Evolutionary conservation across 2,797 vertebrate genomes (phyloP).

Genomic region (Balearica regulorum): DNA sequence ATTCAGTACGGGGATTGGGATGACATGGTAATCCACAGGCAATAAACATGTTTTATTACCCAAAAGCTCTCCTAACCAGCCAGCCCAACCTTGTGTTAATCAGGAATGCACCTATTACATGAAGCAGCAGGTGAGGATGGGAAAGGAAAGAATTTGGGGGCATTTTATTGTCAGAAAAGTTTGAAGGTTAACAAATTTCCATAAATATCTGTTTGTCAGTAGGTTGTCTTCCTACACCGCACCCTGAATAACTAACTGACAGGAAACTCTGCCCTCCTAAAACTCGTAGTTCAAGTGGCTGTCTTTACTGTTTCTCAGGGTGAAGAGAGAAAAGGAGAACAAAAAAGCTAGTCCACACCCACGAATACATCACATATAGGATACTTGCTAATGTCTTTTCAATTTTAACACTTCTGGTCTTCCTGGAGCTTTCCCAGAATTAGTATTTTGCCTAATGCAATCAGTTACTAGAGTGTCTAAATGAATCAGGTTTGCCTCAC

Average conservation of each 20-base stretch:
- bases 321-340: background rate
- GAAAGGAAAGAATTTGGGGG: background rate
- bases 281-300: background rate
- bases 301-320: background rate
- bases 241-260: background rate
- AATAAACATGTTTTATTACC: background rate
- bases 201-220: background rate
- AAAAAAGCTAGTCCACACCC: background rate
- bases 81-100: background rate
- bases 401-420: background rate
- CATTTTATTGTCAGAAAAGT: background rate
- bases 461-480: background rate
- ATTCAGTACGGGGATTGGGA: background rate
- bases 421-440: background rate
- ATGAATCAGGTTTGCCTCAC: background rate
- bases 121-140: background rate
- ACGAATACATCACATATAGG: background rate
- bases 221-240: background rate
- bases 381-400: background rate
- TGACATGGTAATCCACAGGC: background rate
- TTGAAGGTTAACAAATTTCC: background rate
- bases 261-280: conserved; percentile 25
- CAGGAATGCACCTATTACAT: background rate
- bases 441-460: background rate
- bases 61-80: background rate